Evolutionary conservation across 2,888 invertebrate species (phyloP), one percentile per base, ranked within the genome.

Genomic region (Elysia crispata): DNA sequence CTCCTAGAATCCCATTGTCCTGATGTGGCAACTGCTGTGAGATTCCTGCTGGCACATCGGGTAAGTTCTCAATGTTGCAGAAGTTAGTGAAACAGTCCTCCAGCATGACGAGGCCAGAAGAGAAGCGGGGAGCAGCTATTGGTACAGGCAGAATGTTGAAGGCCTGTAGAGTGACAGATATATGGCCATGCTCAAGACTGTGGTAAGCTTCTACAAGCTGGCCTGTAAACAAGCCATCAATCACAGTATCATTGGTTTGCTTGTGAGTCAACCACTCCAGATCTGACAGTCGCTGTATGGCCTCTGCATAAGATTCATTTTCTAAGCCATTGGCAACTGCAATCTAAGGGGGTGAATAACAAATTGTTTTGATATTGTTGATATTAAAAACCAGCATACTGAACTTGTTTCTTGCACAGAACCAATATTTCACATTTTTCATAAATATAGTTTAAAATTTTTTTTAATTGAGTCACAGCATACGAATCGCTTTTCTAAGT

Each of bases 181-280:
- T 87, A 62, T 87, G 88, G 49, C 88, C 87, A 81, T 90, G 88
- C 20, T 83, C 83, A 5, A 88, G 81, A 81, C 90, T 89, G 80
- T 89, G 89, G 67, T 87, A 89, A 0, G 88, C 89, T 74, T 90
- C 90, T 1, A 91, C 89, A 23, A 90, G 78, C 87, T 91, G 91
- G 6, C 91, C 91, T 0, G 89, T 89, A 82, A 91, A 91, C 66
- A 89, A 82, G 69, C 89, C 88, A 77, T 91, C 91, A 1, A 91
- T 81, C 0, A 88, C 82, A 0, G 91, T 90, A 73, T 86, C 82
- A 83, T 91, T 90, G 13, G 83, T 82, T 79, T 88, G 86, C 81
- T 91, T 91, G 87, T 91, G 88, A n/a, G 88, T 85, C 73, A 91
- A 83, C 91, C 91, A 91, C 80, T 91, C 91, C 25, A 91, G 82